Evolutionary conservation across 2,797 vertebrate genomes (phyloP).

Genomic region (Notoglanidium macrostoma): DNA sequence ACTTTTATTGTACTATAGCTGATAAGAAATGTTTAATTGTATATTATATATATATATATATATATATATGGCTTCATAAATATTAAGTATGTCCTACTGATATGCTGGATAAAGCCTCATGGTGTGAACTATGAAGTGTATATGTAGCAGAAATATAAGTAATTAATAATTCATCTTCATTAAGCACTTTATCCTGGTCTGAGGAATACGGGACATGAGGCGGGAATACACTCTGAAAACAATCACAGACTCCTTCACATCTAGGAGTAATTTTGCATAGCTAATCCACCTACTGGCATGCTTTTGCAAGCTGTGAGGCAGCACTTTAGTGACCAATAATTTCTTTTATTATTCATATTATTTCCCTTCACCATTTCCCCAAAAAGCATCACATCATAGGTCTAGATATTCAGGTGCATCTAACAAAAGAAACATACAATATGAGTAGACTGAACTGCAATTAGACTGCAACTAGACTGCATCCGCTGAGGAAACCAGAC

Average conservation of each 20-base stretch:
- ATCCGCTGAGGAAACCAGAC: slow-evolving; percentile 62
- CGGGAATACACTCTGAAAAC: neutral
- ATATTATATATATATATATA: too few species aligned
- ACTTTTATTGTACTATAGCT: neutral
- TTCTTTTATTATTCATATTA: neutral
- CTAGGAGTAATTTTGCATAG: neutral
- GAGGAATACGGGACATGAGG: neutral
- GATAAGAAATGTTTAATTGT: neutral
- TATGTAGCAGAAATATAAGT: too few species aligned
- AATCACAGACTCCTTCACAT: neutral
- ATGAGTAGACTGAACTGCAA: too few species aligned
- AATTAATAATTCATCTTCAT: neutral
- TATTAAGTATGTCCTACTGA: neutral
- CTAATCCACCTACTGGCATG: neutral
- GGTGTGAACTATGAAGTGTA: neutral
- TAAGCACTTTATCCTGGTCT: neutral
- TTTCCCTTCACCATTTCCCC: neutral
- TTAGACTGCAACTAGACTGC: too few species aligned
- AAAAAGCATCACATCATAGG: neutral
- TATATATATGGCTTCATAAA: neutral
- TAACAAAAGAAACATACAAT: neutral
- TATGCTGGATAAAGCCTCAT: neutral
- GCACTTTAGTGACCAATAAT: neutral
- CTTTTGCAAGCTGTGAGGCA: neutral
- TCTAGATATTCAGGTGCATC: neutral